A percentile compares a stretch with the other conserved stretches of the same genome.
Evolutionary conservation across 1,140 invertebrate species (phyloP).

Genomic region (Drosophila ambigua): DNA sequence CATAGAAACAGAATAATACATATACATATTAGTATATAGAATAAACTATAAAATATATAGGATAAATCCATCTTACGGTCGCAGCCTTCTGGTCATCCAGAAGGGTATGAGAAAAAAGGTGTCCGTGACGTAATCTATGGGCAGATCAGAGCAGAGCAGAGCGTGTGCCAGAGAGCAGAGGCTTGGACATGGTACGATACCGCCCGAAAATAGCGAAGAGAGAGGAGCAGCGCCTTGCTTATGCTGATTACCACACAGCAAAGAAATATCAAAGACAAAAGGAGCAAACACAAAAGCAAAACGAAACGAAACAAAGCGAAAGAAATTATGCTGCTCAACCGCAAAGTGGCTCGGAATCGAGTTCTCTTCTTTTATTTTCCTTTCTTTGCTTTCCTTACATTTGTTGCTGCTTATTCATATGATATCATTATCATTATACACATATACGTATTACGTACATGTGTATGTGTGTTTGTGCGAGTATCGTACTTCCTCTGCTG

Average conservation of each 20-base stretch:
- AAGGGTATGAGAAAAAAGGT: too few relatives aligned
- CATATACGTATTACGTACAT: background rate
- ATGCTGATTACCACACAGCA: too few relatives aligned
- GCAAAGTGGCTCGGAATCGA: slow-evolving; percentile 20
- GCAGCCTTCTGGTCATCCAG: too few relatives aligned
- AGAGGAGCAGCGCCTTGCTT: too few relatives aligned
- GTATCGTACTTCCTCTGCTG: background rate
- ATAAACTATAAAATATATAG: too few relatives aligned
- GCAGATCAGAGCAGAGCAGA: too few relatives aligned
- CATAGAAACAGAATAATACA: too few relatives aligned
- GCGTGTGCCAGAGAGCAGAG: too few relatives aligned
- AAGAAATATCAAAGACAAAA: slow-evolving; percentile 1
- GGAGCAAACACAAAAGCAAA: slow-evolving; percentile 20
- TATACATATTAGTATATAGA: too few relatives aligned
- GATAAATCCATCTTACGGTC: too few relatives aligned
- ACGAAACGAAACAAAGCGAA: slow-evolving; percentile 13
- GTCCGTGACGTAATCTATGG: too few relatives aligned
- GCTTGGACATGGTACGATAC: background rate
- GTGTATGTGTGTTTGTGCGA: too few relatives aligned
- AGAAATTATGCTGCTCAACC: slow-evolving; percentile 22
- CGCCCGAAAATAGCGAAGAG: background rate
- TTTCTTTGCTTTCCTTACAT: slow-evolving; percentile 25
- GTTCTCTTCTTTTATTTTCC: slow-evolving; percentile 13
- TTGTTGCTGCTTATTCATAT: slow-evolving; percentile 37
- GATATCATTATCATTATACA: slow-evolving; percentile 55